A percentile compares a stretch with the other conserved stretches of the same genome.
phyloP scores from a whole-genome alignment of 2,888 invertebrate genomes.

The Phyto melanocephala region DNA sequence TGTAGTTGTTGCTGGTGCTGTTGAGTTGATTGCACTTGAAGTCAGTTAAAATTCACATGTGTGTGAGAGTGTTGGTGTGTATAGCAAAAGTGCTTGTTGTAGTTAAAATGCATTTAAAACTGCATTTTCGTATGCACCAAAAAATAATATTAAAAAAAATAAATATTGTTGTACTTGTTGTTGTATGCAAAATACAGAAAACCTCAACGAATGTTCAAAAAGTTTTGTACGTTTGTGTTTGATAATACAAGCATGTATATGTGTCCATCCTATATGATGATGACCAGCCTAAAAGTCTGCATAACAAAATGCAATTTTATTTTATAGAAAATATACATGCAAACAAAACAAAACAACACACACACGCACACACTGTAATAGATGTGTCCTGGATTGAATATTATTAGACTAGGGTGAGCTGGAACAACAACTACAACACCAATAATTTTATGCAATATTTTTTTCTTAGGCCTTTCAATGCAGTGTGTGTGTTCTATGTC shows the following conservation, averaged over 20 bases:
- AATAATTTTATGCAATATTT: conserved; percentile 53
- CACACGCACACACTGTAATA: not conserved
- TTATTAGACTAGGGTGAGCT: conserved; percentile 54
- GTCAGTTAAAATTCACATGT: conserved; percentile 25
- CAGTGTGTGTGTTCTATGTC: not conserved
- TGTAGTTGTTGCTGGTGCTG: conserved; percentile 38
- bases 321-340: conserved; percentile 56
- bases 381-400: not conserved
- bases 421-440: conserved; percentile 33
- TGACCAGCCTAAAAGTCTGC: conserved; percentile 63
- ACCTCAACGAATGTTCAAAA: conserved; percentile 58
- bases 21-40: conserved; percentile 63
- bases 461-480: conserved; percentile 38
- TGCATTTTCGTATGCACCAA: conserved; percentile 48
- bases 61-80: not conserved
- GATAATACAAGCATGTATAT: not conserved
- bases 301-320: conserved; percentile 65
- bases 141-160: not conserved
- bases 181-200: conserved; percentile 60
- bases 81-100: conserved; percentile 36
- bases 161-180: conserved; percentile 29
- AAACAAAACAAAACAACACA: not conserved
- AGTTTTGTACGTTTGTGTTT: conserved; percentile 20
- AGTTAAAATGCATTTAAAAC: conserved; percentile 63
- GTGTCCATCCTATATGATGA: conserved; percentile 23